phyloP scores from a whole-genome alignment of 2,113 vertebrate genomes.

The Pao palembangensis region DNA sequence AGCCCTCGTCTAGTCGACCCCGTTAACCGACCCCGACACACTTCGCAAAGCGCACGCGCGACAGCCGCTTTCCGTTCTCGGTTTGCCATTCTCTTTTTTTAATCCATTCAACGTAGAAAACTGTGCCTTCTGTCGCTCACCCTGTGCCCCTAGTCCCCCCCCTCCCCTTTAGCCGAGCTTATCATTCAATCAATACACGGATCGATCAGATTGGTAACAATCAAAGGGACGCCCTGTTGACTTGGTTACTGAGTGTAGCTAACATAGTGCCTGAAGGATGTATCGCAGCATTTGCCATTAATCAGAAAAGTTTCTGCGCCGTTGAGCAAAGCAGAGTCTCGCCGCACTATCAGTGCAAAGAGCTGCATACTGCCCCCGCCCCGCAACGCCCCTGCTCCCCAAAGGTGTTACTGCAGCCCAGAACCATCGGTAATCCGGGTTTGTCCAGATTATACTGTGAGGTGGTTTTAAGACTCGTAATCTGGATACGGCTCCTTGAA shows the following conservation, averaged over 20 bases:
- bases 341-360: slow-evolving; percentile 40
- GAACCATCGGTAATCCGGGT: slow-evolving; percentile 32
- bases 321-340: slow-evolving; percentile 42
- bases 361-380: slow-evolving; percentile 37
- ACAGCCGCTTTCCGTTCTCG: slow-evolving; percentile 40
- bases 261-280: slow-evolving; percentile 72
- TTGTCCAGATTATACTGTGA: slow-evolving; percentile 19
- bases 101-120: slow-evolving; percentile 49
- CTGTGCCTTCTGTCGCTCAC: slow-evolving; percentile 73
- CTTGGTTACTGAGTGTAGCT: slow-evolving; percentile 54
- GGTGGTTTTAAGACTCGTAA: too few species aligned
- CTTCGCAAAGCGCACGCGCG: slow-evolving; percentile 13
- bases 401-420: slow-evolving; percentile 27
- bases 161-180: slow-evolving; percentile 22
- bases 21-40: neutral
- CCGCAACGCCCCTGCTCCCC: neutral
- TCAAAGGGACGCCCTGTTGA: slow-evolving; percentile 51
- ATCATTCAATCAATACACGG: slow-evolving; percentile 47
- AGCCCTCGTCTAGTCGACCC: slow-evolving; percentile 13
- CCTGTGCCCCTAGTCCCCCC: slow-evolving; percentile 23
- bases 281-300: slow-evolving; percentile 56
- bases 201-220: slow-evolving; percentile 68
- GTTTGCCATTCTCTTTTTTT: slow-evolving; percentile 7
- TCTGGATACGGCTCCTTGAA: neutral
- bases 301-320: slow-evolving; percentile 44